Conservation (phyloP, 2,888 invertebrate genomes). For the Phengaris arion region DNA sequence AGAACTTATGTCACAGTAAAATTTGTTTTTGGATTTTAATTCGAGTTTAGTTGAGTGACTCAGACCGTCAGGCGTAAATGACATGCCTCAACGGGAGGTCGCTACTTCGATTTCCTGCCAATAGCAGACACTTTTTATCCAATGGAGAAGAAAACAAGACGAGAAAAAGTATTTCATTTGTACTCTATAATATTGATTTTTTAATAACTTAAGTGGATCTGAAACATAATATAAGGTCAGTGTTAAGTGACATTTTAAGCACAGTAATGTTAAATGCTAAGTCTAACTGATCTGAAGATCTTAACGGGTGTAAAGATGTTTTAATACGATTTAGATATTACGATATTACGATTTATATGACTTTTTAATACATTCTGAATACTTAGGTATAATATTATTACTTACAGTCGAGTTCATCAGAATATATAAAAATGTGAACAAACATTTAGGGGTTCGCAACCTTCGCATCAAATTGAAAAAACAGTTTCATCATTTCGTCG, state of each 20-base stretch:
- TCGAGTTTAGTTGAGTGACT: background rate
- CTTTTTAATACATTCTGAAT: too few relatives aligned
- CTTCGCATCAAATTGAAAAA: too few relatives aligned
- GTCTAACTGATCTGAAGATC: background rate
- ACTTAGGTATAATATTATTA: too few relatives aligned
- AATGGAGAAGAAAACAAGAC: background rate
- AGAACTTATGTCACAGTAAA: background rate
- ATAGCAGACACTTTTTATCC: background rate
- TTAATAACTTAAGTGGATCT: background rate
- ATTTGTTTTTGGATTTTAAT: background rate
- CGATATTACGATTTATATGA: too few relatives aligned
- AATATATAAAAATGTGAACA: background rate
- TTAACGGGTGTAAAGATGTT: background rate
- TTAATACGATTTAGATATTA: background rate
- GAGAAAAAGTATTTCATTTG: background rate
- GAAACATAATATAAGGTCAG: background rate
- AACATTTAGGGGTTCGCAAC: too few relatives aligned
- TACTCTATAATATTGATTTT: background rate
- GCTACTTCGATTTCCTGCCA: conserved; percentile 1
- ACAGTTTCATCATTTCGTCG: too few relatives aligned
- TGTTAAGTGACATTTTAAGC: background rate
- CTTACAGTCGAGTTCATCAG: background rate
- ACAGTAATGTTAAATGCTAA: background rate
- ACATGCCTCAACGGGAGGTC: background rate
- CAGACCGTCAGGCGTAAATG: background rate